These are phyloP conservation scores for Rhyacichthys aspro DNA, from an alignment of 2,797 vertebrate genomes.

Conservation along the genomic window DNA sequence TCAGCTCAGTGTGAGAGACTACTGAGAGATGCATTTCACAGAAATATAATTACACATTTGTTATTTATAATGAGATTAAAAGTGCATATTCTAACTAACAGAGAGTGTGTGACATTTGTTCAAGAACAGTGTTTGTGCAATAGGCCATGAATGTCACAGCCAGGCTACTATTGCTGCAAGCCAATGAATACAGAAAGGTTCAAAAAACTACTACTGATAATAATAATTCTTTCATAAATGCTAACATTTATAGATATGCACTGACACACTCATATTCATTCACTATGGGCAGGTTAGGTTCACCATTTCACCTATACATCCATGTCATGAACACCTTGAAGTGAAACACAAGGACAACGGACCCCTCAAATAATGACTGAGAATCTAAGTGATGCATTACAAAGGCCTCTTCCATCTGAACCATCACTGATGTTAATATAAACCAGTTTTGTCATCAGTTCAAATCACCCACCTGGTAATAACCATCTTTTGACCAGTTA, in stretches of 20 bases:
- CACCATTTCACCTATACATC: too few species aligned
- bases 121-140: not conserved
- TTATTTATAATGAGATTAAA: not conserved
- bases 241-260: too few species aligned
- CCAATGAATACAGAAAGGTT: too few species aligned
- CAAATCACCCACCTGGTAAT: conserved; percentile 30
- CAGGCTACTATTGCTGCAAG: too few species aligned
- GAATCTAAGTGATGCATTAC: conserved; percentile 27
- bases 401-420: conserved; percentile 34
- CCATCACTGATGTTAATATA: conserved; percentile 33
- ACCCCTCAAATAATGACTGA: conserved; percentile 7
- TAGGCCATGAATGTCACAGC: conserved; percentile 4
- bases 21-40: conserved; percentile 17
- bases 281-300: too few species aligned
- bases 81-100: conserved; percentile 4
- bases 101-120: conserved; percentile 10
- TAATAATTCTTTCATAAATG: too few species aligned
- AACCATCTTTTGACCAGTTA: conserved; percentile 39
- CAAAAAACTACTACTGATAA: too few species aligned
- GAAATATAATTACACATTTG: conserved; percentile 1
- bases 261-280: too few species aligned
- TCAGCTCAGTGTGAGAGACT: conserved; percentile 11
- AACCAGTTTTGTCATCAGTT: conserved; percentile 21
- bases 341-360: too few species aligned
- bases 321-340: too few species aligned